These are phyloP conservation scores for Autographa pulchrina DNA, from an alignment of 2,888 invertebrate species.

Conservation along the genomic window DNA sequence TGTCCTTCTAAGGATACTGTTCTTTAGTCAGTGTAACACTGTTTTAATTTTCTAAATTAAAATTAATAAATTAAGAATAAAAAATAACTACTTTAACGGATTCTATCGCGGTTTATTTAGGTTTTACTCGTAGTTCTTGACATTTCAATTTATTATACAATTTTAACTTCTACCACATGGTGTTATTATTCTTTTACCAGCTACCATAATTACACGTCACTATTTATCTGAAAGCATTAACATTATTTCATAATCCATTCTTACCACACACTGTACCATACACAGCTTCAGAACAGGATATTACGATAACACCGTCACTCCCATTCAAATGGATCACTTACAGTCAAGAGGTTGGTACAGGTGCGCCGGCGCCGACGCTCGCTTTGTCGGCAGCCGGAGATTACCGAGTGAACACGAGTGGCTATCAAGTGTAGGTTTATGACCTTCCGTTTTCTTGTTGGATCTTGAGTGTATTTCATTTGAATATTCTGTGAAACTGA, in stretches of 20 bases:
- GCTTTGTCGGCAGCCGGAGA: slow-evolving; percentile 69
- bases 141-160: too few species aligned
- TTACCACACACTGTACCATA: not conserved
- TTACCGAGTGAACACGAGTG: slow-evolving; percentile 58
- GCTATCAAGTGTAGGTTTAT: slow-evolving; percentile 57
- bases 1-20: too few species aligned
- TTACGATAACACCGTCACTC: slow-evolving; percentile 51
- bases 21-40: too few species aligned
- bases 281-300: slow-evolving; percentile 42
- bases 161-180: too few species aligned
- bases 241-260: not conserved
- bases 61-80: too few species aligned
- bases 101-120: too few species aligned
- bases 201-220: too few species aligned
- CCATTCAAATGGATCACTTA: slow-evolving; percentile 57
- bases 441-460: slow-evolving; percentile 38
- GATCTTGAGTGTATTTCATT: slow-evolving; percentile 17
- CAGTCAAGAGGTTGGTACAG: slow-evolving; percentile 70
- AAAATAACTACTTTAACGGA: too few species aligned
- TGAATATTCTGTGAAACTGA: not conserved
- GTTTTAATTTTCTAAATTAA: too few species aligned
- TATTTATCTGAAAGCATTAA: too few species aligned
- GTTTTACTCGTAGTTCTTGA: too few species aligned
- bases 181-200: too few species aligned
- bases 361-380: slow-evolving; percentile 68